phyloP scores from a whole-genome alignment of 2,113 vertebrate genomes.

The Phodopus roborovskii region DNA sequence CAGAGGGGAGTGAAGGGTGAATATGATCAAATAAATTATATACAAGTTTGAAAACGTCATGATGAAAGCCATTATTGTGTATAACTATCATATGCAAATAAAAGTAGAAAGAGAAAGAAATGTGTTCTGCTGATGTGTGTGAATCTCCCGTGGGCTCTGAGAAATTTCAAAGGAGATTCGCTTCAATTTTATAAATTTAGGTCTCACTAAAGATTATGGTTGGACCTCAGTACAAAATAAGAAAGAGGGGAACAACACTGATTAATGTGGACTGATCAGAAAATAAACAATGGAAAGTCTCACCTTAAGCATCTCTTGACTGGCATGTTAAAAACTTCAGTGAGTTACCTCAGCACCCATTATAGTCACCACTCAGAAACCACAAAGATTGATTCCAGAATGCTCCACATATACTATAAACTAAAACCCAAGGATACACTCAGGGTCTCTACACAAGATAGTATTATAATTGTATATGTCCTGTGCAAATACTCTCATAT shows the following conservation, averaged over 20 bases:
- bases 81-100: neutral
- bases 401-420: neutral
- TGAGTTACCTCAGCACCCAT: neutral
- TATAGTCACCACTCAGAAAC: neutral
- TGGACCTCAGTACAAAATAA: neutral
- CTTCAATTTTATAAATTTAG: neutral
- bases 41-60: neutral
- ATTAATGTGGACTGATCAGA: neutral
- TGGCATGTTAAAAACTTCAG: neutral
- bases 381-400: neutral
- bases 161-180: neutral
- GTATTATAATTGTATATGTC: neutral
- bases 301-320: neutral
- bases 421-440: neutral
- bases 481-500: rapidly evolving
- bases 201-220: neutral
- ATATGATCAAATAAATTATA: neutral
- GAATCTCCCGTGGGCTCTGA: neutral
- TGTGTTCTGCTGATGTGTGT: neutral
- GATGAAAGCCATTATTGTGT: neutral
- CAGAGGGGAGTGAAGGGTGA: neutral
- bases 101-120: neutral
- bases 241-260: neutral
- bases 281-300: neutral
- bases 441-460: neutral